Evolutionary conservation across 1,140 invertebrate species (phyloP).

Genomic region (Aphis craccivora): DNA sequence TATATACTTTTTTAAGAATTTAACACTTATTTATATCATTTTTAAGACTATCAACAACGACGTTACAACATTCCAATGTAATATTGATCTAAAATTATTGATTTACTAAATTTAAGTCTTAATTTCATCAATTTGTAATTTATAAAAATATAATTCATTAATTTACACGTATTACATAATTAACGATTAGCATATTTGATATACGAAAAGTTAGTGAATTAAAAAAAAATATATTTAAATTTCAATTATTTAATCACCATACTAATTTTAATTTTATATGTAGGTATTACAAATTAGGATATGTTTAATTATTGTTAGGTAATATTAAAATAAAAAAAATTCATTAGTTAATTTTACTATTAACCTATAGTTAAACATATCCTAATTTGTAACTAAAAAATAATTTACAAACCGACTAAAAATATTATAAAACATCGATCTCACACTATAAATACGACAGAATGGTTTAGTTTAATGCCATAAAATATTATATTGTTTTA

Average conservation of each 20-base stretch:
- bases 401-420: not conserved
- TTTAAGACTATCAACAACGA: too few species aligned
- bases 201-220: not conserved
- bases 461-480: not conserved
- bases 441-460: not conserved
- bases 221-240: not conserved
- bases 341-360: not conserved
- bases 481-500: slow-evolving; percentile 10
- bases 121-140: not conserved
- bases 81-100: too few species aligned
- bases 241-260: not conserved
- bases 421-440: not conserved
- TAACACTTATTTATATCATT: too few species aligned
- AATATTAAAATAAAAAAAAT: not conserved
- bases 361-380: not conserved
- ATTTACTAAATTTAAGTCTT: not conserved
- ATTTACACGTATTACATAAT: not conserved
- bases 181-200: not conserved
- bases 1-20: not conserved
- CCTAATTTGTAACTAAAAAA: not conserved
- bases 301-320: not conserved
- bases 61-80: not conserved
- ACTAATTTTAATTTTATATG: not conserved
- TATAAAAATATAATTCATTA: not conserved
- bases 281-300: not conserved